phyloP scores from a whole-genome alignment of 1,140 invertebrate species.

The Aphaenogaster rudis region DNA sequence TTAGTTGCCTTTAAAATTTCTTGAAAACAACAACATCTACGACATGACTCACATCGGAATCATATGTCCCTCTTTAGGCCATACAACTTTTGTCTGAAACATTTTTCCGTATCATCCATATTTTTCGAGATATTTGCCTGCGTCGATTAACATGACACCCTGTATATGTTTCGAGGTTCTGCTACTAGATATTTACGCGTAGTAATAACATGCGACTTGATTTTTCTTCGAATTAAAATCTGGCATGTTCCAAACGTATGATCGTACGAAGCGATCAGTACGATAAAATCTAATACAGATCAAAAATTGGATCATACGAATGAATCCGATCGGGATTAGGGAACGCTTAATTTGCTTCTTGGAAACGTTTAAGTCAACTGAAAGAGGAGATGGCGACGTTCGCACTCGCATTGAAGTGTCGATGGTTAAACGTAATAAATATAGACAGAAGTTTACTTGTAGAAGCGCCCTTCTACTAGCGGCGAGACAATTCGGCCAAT shows the following conservation, averaged over 20 bases:
- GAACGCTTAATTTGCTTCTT: neutral
- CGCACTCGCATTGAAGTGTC: neutral
- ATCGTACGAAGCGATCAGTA: neutral
- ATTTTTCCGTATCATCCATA: no score
- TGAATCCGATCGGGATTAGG: neutral
- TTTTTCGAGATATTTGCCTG: no score
- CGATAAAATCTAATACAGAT: neutral
- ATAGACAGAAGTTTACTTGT: conserved; percentile 12
- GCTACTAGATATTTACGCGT: neutral
- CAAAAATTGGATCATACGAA: neutral
- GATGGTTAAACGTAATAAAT: conserved; percentile 40
- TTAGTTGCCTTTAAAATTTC: no score
- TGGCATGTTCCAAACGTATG: neutral
- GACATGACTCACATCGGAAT: no score
- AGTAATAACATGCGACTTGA: neutral
- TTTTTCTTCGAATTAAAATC: neutral
- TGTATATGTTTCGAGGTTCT: no score
- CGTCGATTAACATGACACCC: no score
- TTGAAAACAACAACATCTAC: no score
- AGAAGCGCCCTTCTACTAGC: neutral
- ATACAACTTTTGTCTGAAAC: no score
- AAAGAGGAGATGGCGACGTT: neutral
- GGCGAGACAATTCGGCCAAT: conserved; percentile 73
- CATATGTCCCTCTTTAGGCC: no score
- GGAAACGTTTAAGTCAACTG: neutral